Evolutionary conservation across 2,113 vertebrate genomes (phyloP), one percentile per base, ranked within the genome.

Genomic region (Pelvicachromis taeniatus): DNA sequence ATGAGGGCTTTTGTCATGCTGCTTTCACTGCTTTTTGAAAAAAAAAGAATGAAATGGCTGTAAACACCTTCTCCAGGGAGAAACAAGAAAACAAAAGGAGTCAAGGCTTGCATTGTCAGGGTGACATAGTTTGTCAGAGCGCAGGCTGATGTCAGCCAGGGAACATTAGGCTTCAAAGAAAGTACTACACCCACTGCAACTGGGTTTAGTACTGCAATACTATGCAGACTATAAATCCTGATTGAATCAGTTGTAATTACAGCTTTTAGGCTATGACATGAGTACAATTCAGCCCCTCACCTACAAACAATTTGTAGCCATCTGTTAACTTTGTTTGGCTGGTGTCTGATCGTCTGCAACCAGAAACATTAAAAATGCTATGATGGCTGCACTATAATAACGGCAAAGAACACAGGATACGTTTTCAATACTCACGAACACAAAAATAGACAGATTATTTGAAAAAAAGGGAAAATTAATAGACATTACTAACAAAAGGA

Each of bases 11-110:
- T 96, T 83, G 90, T 90, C 87, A 86, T 31, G 3, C 78, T 81
- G 81, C 87, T 93, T 92, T 93, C 86, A 88, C 86, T 84, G 85
- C 84, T 84, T 91, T 90, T 85, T 92, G 79, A 85, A 85, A 89
- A 89, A 91, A 88, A 86, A 68, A 16, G 3, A 68, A 89, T 80
- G 45, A 89, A 92, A 91, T 86, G 85, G 91, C 85, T 84, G 73
- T 92, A 94, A 93, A 92, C 88, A 88, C 83, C 78, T 82, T 84
- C 90, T 91, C 82, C 14, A 4, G 91, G 80, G 85, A 82, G 80
- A 85, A 45, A 87, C 56, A 90, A 82, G 86, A 21, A 73, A 63
- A 93, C 90, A 88, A 90, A 82, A 84, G 83, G 17, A 88, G 65
- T 53, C 68, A 38, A 23, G 68, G 85, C 31, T 42, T 81, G 50